Evolutionary conservation across 2,888 invertebrate species (phyloP), one percentile per base, ranked within the genome.

Genomic region (Thysanoteuthis rhombus): DNA sequence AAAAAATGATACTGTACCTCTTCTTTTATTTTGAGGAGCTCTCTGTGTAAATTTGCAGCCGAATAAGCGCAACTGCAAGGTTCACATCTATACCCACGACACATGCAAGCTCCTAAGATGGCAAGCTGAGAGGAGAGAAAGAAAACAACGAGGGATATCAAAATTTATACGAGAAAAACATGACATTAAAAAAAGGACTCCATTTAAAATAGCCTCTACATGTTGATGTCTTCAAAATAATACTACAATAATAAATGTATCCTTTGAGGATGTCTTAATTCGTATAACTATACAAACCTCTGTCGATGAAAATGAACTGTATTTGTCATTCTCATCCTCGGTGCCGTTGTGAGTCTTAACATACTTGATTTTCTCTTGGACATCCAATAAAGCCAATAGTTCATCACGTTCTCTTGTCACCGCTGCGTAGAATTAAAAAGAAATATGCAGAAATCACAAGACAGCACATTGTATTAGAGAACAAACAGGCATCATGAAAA

Each of bases 11-110:
- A 92, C 25, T 16, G 8, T 95, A 96, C 96, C 95, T 96, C 95
- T 94, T 96, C 95, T 94, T 95, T 95, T 42, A 96, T 94, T 93
- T 94, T 95, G 58, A 95, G 89, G 39, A 96, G 95, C 90, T 96
- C 96, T 93, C 95, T 95, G 93, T 96, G 95, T n/a, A 96, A 94
- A 93, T 96, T 95, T 39, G 96, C 96, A 25, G 96, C 97, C 92
- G 96, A 96, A 93, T 96, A 95, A 32, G 97, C 97, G 96, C 97
- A 97, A 0, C 96, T 95, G 95, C 97, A 97, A 0, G 97, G 97
- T 40, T 96, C 96, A n/a, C 96, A 95, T 47, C 94, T 94, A 12
- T 94, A 93, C 5, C 95, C 94, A 75, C 96, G 94, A 94, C 97
- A 97, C 93, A 95, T 95, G 95, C 97, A 97, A 1, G 97, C 96